Base-by-base conservation (phyloP, 2,797 vertebrate species). In the Fistularia commersonii region DNA sequence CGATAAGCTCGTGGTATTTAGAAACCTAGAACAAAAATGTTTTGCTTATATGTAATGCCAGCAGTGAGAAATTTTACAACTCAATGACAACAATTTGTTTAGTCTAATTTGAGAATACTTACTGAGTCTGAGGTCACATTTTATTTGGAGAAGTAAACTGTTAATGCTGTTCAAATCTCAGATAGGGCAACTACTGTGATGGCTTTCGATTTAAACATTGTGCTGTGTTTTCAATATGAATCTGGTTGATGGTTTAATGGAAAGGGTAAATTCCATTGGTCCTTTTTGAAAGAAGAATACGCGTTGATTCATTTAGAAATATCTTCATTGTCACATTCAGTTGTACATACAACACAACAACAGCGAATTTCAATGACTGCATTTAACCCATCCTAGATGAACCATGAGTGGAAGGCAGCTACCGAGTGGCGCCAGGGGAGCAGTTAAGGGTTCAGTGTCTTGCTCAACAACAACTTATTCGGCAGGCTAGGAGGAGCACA, bases 81-180 rank as follows among this genome's bases (percentile, higher is more conserved):
- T 54, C 39, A 55, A 61, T 3, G 55, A 44, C 63, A 68, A 72
- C 51, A 70, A 55, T 59, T 43, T 64, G 54, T 64, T 60, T 48
- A 64, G 45, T 43, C 42, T 64, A 51, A 69, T 72, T 76, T 79
- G 44, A 69, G 52, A 59, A 68, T 23, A 55, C 53, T 75, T 64
- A 74, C 42, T 67, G 47, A 61, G 77, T 80, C 69, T 81, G 74
- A 77, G 77, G 79, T 73, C 53, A 46, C 45, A 33, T 61, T 81
- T 81, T 81, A 75, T 80, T 78, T 74, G 68, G 63, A 63, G 58
- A 36, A 61, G 69, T 11, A 64, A 57, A 61, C 11, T 64, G 74
- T 69, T 60, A 73, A n/a, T 34, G 60, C 51, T 67, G 67, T 79
- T 70, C 74, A 76, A 75, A 54, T 3, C 31, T 51, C 45, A 69